These are phyloP conservation scores for Cheilosia soror DNA, from an alignment of 2,888 invertebrate species.

Conservation along the genomic window DNA sequence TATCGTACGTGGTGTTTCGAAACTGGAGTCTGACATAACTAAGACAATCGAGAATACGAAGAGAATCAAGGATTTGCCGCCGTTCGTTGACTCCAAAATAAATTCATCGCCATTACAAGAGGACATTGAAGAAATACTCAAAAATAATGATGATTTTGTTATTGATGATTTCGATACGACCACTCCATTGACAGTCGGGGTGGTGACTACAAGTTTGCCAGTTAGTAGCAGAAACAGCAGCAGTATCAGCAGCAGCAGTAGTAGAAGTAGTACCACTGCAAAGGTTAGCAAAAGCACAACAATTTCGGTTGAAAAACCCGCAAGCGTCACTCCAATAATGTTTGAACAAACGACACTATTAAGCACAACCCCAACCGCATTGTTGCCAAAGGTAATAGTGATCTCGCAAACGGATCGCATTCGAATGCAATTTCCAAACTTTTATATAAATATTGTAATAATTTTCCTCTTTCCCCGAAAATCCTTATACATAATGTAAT, in stretches of 20 bases:
- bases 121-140: slow-evolving; percentile 61
- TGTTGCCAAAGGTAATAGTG: slow-evolving; percentile 76
- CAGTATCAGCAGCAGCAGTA: slow-evolving; percentile 58
- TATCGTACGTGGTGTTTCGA: slow-evolving; percentile 82
- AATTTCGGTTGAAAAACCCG: slow-evolving; percentile 67
- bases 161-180: slow-evolving; percentile 66
- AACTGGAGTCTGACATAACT: slow-evolving; percentile 83
- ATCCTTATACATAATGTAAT: slow-evolving; percentile 12
- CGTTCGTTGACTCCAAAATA: slow-evolving; percentile 70
- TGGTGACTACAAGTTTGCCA: slow-evolving; percentile 61
- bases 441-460: slow-evolving; percentile 55
- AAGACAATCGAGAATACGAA: slow-evolving; percentile 84
- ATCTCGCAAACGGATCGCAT: slow-evolving; percentile 72
- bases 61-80: slow-evolving; percentile 81
- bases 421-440: slow-evolving; percentile 70
- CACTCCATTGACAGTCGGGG: slow-evolving; percentile 50
- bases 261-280: slow-evolving; percentile 59
- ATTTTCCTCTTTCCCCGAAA: slow-evolving; percentile 40
- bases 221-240: slow-evolving; percentile 52
- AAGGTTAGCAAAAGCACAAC: slow-evolving; percentile 60
- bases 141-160: slow-evolving; percentile 69
- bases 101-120: slow-evolving; percentile 67
- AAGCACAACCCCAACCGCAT: slow-evolving; percentile 73
- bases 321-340: slow-evolving; percentile 69
- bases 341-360: slow-evolving; percentile 74